Conservation (phyloP, 2,888 invertebrate genomes). For the Hydrotaea cyrtoneurina region DNA sequence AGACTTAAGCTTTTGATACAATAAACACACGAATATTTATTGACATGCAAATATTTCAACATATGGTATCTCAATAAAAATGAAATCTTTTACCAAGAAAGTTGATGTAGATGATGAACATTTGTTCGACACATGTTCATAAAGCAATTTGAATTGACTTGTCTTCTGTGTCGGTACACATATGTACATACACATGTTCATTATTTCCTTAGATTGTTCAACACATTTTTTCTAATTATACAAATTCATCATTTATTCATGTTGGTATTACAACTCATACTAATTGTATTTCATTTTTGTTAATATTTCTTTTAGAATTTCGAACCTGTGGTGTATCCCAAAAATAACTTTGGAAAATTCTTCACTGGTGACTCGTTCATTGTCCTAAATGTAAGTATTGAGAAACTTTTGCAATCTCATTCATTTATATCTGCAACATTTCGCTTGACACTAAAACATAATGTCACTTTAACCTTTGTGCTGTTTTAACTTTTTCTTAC, state of each 20-base stretch:
- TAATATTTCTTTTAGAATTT: slow-evolving; percentile 84
- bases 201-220: too few relatives aligned
- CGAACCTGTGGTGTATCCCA: slow-evolving; percentile 87
- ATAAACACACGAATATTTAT: too few relatives aligned
- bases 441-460: slow-evolving; percentile 37
- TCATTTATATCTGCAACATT: slow-evolving; percentile 22
- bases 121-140: slow-evolving; percentile 37
- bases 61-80: not conserved
- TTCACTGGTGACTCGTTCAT: slow-evolving; percentile 93
- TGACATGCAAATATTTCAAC: not conserved
- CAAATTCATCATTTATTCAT: not conserved
- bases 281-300: slow-evolving; percentile 31
- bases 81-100: not conserved
- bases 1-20: too few relatives aligned
- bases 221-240: not conserved
- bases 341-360: slow-evolving; percentile 90
- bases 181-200: too few relatives aligned
- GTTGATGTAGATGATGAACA: not conserved
- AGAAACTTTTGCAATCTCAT: slow-evolving; percentile 7
- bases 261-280: too few relatives aligned
- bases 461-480: slow-evolving; percentile 41
- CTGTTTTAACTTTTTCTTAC: not conserved
- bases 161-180: not conserved
- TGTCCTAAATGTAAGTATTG: slow-evolving; percentile 86
- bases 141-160: not conserved